Conservation (phyloP, 2,888 invertebrate species). For the Galerucella pusilla region DNA sequence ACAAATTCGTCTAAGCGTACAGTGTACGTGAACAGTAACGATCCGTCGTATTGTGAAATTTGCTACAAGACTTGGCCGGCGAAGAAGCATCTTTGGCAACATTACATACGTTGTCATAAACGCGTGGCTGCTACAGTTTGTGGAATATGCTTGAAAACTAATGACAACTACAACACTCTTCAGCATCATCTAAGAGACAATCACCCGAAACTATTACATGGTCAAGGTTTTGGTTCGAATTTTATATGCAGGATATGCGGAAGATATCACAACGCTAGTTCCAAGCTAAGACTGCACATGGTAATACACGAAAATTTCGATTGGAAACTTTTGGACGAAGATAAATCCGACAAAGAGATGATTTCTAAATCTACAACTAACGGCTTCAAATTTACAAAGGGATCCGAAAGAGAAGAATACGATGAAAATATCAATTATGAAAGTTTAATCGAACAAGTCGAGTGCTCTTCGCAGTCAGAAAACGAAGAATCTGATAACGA, state of each 20-base stretch:
- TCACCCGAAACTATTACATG: conserved; percentile 67
- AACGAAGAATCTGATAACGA: conserved; percentile 44
- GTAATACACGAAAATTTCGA: conserved; percentile 69
- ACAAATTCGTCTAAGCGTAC: conserved; percentile 64
- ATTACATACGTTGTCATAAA: conserved; percentile 69
- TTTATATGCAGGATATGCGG: conserved; percentile 69
- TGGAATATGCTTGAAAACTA: conserved; percentile 70
- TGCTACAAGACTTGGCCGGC: conserved; percentile 72
- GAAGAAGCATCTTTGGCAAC: conserved; percentile 72
- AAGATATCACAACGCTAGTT: conserved; percentile 70
- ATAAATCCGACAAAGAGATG: conserved; percentile 25
- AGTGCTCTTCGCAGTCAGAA: conserved; percentile 52
- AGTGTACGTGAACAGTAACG: conserved; percentile 68
- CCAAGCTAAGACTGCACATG: conserved; percentile 69
- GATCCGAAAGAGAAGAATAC: conserved; percentile 51
- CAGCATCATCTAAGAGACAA: conserved; percentile 61
- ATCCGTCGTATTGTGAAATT: conserved; percentile 67
- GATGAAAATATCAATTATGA: conserved; percentile 58
- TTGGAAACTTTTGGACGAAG: conserved; percentile 55
- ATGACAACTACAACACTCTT: conserved; percentile 66
- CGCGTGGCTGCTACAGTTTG: conserved; percentile 70
- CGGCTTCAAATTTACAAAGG: conserved; percentile 45
- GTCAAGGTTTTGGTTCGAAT: conserved; percentile 68
- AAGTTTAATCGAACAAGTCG: conserved; percentile 60
- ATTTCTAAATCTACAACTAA: conserved; percentile 35